phyloP scores from a whole-genome alignment of 2,113 vertebrate species.

The Pseudorectes ferrugineus region DNA sequence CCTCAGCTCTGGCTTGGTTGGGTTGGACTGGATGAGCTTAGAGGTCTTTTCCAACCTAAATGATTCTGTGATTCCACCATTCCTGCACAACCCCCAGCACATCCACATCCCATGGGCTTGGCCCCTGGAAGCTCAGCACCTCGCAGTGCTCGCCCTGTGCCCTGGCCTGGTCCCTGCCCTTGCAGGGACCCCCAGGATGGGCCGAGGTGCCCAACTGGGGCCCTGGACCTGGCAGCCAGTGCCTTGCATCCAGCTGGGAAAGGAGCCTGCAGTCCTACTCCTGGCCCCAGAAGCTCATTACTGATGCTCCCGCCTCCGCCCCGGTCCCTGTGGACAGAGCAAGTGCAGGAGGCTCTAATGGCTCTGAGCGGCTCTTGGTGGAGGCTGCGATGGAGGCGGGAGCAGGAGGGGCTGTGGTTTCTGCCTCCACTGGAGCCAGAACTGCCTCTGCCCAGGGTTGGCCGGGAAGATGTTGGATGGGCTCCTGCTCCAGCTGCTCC shows the following conservation, averaged over 20 bases:
- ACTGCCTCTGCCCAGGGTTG: neutral
- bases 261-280: accelerated
- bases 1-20: neutral
- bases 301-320: neutral
- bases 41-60: neutral
- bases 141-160: accelerated
- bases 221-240: accelerated
- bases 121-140: neutral
- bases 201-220: neutral
- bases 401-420: conserved; percentile 54
- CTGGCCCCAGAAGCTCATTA: conserved; percentile 29
- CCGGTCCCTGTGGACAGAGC: neutral
- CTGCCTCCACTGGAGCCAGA: neutral
- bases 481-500: neutral
- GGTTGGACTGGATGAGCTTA: neutral
- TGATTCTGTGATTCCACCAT: neutral
- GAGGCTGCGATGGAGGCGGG: conserved; percentile 19
- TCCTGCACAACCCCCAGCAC: too few relatives aligned
- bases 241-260: neutral
- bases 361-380: conserved; percentile 2
- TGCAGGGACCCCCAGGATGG: accelerated
- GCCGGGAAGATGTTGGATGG: neutral
- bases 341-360: conserved; percentile 54
- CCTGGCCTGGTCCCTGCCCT: neutral
- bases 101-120: neutral